phyloP scores from a whole-genome alignment of 2,113 vertebrate genomes.

The Saiga tatarica region DNA sequence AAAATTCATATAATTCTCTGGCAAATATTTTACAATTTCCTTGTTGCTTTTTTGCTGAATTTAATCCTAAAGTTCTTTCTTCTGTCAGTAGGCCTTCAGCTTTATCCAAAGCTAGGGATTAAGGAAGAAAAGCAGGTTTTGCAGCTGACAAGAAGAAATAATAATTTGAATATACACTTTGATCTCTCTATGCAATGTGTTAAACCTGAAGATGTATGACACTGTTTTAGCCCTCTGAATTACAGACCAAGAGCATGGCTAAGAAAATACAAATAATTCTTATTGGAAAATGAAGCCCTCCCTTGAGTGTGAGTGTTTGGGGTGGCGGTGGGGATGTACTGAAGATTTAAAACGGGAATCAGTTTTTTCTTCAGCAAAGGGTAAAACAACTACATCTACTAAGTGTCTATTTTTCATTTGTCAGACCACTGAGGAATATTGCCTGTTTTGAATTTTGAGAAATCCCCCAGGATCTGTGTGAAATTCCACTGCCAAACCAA shows the following conservation, averaged over 20 bases:
- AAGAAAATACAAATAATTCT: neutral
- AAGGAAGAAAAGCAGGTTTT: neutral
- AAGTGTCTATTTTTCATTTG: neutral
- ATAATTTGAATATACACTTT: neutral
- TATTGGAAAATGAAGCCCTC: neutral
- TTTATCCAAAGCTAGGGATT: neutral
- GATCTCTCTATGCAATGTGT: neutral
- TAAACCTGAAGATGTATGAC: neutral
- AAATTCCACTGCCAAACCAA: neutral
- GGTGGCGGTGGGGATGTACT: neutral
- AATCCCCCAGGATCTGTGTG: neutral
- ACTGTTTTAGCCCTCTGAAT: neutral
- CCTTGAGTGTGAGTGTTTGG: neutral
- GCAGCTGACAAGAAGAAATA: neutral
- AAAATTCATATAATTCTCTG: neutral
- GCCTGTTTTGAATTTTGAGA: neutral
- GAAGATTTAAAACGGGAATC: neutral
- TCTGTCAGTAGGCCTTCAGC: neutral
- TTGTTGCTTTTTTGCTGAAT: neutral
- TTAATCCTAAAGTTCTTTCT: conserved; percentile 22
- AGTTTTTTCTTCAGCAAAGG: neutral
- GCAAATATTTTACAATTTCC: neutral
- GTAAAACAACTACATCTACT: neutral
- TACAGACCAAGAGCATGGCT: neutral
- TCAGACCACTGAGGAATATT: neutral